Conservation (phyloP, 2,113 vertebrate species). For the Eolophus roseicapilla region DNA sequence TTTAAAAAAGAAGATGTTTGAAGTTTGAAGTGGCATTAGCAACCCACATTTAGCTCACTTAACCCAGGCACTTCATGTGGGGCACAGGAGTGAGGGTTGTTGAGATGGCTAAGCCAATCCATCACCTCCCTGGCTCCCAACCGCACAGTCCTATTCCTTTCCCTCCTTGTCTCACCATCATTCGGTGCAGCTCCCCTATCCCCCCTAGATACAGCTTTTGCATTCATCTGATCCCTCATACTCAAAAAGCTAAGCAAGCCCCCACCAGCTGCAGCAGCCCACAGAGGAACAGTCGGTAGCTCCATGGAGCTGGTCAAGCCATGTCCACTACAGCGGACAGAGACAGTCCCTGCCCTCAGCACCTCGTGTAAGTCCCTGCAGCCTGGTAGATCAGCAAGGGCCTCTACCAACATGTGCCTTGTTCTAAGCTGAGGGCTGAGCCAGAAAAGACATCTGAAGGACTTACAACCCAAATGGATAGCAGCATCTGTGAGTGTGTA, state of each 20-base stretch:
- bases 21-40: neutral
- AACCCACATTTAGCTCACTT: neutral
- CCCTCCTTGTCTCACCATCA: neutral
- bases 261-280: neutral
- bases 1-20: neutral
- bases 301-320: neutral
- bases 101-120: neutral
- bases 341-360: neutral
- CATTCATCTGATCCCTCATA: neutral
- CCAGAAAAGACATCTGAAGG: neutral
- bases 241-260: neutral
- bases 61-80: accelerated
- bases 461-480: neutral
- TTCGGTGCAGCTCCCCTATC: neutral
- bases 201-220: neutral
- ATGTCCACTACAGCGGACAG: neutral
- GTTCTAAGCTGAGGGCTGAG: neutral
- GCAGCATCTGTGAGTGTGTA: neutral
- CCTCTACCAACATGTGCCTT: neutral
- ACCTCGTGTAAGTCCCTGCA: neutral
- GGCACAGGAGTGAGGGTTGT: neutral
- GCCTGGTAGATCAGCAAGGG: neutral
- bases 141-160: neutral
- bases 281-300: accelerated
- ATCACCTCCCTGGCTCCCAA: neutral